A percentile compares a stretch with the other conserved stretches of the same genome.
Conservation (phyloP, 2,797 vertebrate genomes). For the Cirrhinus mrigala region DNA sequence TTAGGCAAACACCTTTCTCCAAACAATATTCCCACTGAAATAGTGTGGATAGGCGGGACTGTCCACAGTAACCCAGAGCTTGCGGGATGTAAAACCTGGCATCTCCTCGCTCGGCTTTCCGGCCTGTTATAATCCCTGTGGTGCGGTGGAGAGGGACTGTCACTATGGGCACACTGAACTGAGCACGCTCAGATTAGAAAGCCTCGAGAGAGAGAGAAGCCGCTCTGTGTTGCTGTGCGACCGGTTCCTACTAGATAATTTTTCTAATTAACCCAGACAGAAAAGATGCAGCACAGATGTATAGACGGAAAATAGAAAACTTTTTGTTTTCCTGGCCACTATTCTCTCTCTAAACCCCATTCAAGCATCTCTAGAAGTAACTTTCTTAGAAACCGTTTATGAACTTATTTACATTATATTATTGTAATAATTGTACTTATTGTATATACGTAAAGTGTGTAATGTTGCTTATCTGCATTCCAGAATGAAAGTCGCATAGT, state of each 20-base stretch:
- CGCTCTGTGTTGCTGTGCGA: constrained; percentile 75
- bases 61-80: constrained; percentile 17
- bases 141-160: constrained; percentile 51
- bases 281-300: constrained; percentile 72
- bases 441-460: neutral
- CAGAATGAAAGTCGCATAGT: neutral
- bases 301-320: constrained; percentile 74
- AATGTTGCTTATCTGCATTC: neutral
- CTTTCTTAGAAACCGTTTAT: neutral
- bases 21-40: constrained; percentile 43
- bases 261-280: constrained; percentile 93
- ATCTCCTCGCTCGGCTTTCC: neutral
- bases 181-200: constrained; percentile 84
- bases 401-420: neutral
- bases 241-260: constrained; percentile 86
- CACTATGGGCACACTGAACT: constrained; percentile 77
- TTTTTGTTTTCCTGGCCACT: constrained; percentile 62
- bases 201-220: constrained; percentile 77
- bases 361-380: constrained; percentile 49
- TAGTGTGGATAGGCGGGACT: constrained; percentile 7
- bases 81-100: constrained; percentile 18
- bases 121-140: constrained; percentile 8
- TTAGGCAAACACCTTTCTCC: constrained; percentile 36
- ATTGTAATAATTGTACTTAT: neutral
- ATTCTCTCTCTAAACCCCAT: neutral